Percentiles rank a stretch among this genome's conserved stretches.
Evolutionary conservation across 2,113 vertebrate genomes (phyloP).

Genomic region (Pyxicephalus adspersus): DNA sequence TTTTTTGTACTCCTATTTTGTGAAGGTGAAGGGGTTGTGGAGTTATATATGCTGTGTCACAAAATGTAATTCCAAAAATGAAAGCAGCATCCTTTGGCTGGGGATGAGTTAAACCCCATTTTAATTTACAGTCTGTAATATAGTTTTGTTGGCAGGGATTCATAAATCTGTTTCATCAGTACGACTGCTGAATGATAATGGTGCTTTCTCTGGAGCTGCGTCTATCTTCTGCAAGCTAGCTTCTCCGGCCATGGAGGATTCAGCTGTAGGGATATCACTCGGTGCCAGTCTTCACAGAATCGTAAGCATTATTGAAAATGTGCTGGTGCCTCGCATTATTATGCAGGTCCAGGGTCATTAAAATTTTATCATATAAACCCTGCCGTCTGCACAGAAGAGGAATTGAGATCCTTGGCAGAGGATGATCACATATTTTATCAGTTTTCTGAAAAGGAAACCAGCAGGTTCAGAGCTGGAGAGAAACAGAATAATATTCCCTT

Average conservation of each 20-base stretch:
- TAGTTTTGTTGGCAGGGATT: constrained; percentile 70
- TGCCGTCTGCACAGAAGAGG: constrained; percentile 67
- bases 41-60: constrained; percentile 20
- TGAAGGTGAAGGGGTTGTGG: constrained; percentile 33
- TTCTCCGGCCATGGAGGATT: constrained; percentile 65
- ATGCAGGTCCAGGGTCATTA: constrained; percentile 71
- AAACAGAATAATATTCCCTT: constrained; percentile 65
- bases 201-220: constrained; percentile 62
- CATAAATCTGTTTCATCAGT: constrained; percentile 70
- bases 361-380: constrained; percentile 74
- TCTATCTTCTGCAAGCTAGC: constrained; percentile 60
- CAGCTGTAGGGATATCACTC: constrained; percentile 61
- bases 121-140: constrained; percentile 73
- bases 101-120: constrained; percentile 65
- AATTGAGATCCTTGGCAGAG: constrained; percentile 69
- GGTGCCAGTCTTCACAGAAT: constrained; percentile 61
- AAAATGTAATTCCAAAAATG: constrained; percentile 65
- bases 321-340: constrained; percentile 67
- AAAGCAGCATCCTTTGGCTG: constrained; percentile 58
- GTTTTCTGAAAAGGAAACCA: constrained; percentile 70
- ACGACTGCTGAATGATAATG: constrained; percentile 65
- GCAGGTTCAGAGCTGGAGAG: constrained; percentile 65
- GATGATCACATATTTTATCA: constrained; percentile 70
- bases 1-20: constrained; percentile 24
- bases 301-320: constrained; percentile 66